Percentiles rank a stretch among this genome's conserved stretches.
These are phyloP conservation scores for Tenualosa ilisha DNA, from an alignment of 2,797 vertebrate species.

Conservation along the genomic window DNA sequence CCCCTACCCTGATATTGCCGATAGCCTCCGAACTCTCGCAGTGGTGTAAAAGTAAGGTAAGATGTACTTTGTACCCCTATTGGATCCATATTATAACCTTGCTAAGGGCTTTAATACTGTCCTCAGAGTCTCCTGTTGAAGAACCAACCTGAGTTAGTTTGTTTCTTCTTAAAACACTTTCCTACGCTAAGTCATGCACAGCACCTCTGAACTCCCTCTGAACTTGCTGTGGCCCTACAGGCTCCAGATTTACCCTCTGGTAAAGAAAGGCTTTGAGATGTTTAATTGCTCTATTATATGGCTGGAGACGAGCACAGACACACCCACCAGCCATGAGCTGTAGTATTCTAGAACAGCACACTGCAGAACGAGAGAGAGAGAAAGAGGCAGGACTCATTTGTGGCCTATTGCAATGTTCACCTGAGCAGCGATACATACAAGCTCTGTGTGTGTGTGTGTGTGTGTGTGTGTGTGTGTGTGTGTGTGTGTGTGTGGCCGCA, in stretches of 20 bases:
- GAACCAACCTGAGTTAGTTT: not conserved
- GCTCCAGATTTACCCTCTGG: not conserved
- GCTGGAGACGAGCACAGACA: not conserved
- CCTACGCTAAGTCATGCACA: not conserved
- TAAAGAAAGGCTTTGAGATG: conserved; percentile 5
- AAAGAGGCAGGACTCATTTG: not conserved
- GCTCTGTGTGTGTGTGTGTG: not conserved
- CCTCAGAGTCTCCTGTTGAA: not conserved
- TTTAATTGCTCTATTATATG: conserved; percentile 8
- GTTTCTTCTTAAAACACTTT: not conserved
- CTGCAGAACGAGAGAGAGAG: not conserved
- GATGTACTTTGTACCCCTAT: too few species aligned
- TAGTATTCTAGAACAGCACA: not conserved
- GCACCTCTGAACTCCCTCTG: conserved; percentile 6
- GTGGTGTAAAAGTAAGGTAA: too few species aligned
- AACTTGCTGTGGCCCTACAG: not conserved
- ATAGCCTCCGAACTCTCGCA: too few species aligned
- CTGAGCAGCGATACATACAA: not conserved
- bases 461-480: not conserved
- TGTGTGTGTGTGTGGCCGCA: not conserved
- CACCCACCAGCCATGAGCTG: conserved; percentile 5
- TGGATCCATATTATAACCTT: too few species aligned
- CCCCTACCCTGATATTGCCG: too few species aligned
- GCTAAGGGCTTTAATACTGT: too few species aligned
- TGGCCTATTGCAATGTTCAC: not conserved